Percentiles rank a stretch among this genome's conserved stretches.
Conservation (phyloP, 2,113 vertebrate genomes). For the Psilopogon haemacephalus region DNA sequence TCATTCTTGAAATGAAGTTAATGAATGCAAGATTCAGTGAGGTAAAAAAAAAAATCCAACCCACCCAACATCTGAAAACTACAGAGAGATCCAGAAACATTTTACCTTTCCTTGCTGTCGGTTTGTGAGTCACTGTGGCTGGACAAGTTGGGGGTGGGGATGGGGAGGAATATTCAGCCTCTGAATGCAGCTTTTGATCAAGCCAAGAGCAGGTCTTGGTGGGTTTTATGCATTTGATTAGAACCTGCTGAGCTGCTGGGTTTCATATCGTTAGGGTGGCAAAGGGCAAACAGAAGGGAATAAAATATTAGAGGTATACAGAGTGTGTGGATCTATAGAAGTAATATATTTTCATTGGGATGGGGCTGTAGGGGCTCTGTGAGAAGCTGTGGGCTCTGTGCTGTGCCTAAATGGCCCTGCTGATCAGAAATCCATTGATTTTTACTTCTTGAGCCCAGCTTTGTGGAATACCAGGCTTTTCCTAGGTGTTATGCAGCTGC, state of each 20-base stretch:
- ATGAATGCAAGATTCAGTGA: neutral
- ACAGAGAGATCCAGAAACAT: neutral
- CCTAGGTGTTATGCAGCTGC: accelerated
- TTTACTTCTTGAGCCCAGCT: neutral
- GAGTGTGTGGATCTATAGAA: neutral
- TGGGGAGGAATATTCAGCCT: neutral
- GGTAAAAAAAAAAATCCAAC: neutral
- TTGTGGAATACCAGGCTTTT: neutral
- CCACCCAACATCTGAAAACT: neutral
- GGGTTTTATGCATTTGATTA: neutral
- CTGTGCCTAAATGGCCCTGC: neutral
- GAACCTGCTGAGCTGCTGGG: neutral
- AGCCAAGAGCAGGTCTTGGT: neutral
- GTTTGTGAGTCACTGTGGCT: neutral
- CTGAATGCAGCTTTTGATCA: neutral
- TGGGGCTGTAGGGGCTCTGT: neutral
- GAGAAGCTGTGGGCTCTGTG: neutral
- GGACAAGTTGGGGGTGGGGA: neutral
- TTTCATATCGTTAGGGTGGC: neutral
- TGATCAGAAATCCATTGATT: neutral
- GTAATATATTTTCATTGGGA: neutral
- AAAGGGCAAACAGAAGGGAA: neutral
- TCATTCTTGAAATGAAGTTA: conserved; percentile 46
- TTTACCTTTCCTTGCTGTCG: neutral
- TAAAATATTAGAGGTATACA: neutral